Percentiles rank a stretch among this genome's conserved stretches.
These are phyloP conservation scores for Chloroceryle amazona DNA, from an alignment of 2,797 vertebrate genomes.

Conservation along the genomic window DNA sequence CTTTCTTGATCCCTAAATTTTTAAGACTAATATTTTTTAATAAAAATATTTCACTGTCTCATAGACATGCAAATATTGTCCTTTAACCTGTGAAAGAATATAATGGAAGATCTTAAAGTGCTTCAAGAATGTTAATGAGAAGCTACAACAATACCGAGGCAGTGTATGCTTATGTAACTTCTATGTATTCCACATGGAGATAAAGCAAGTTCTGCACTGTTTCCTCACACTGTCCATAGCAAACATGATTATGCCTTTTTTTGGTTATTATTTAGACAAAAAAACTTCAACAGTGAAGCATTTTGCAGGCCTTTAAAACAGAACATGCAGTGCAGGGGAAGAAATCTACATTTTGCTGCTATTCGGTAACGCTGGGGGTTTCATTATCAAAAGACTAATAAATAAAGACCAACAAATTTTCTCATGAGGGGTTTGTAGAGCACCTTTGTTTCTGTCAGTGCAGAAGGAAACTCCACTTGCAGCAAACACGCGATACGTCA, in stretches of 20 bases:
- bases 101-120: constrained; percentile 7
- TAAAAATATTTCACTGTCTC: constrained; percentile 42
- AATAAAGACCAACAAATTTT: constrained; percentile 21
- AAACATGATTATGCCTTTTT: not conserved
- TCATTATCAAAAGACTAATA: constrained; percentile 28
- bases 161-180: not conserved
- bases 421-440: not conserved
- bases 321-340: not conserved
- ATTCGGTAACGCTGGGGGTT: not conserved
- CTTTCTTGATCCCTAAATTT: not conserved
- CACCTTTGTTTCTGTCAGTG: constrained; percentile 31
- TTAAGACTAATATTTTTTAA: constrained; percentile 19
- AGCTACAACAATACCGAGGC: not conserved
- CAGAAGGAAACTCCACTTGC: constrained; percentile 10
- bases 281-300: not conserved
- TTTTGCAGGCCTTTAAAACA: constrained; percentile 8
- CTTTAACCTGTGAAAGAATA: constrained; percentile 43
- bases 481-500: not conserved
- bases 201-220: not conserved
- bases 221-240: not conserved
- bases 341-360: not conserved
- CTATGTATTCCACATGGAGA: not conserved
- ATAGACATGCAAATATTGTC: constrained; percentile 45
- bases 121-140: constrained; percentile 38
- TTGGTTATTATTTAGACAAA: constrained; percentile 9